phyloP scores from a whole-genome alignment of 2,888 invertebrate genomes.

The Drosophila acutilabella region DNA sequence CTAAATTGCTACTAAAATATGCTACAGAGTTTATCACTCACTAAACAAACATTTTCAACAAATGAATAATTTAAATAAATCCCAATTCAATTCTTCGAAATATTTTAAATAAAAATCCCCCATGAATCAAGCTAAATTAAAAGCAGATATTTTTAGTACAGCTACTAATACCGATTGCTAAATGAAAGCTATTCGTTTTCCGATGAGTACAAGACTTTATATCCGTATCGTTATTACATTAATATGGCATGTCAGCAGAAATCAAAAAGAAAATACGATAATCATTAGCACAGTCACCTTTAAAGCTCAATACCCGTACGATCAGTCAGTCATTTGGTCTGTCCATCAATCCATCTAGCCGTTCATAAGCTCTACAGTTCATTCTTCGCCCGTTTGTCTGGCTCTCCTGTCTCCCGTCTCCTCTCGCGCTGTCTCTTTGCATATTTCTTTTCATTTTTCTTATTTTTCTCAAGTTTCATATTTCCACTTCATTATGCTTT shows the following conservation, averaged over 20 bases:
- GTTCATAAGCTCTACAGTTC: constrained; percentile 11
- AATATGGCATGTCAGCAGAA: constrained; percentile 29
- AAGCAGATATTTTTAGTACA: constrained; percentile 13
- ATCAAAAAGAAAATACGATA: not conserved
- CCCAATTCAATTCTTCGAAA: not conserved
- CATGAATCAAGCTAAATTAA: constrained; percentile 7
- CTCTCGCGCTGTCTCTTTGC: constrained; percentile 17
- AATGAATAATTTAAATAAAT: constrained; percentile 10
- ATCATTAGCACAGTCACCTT: constrained; percentile 37
- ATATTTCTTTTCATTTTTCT: constrained; percentile 14
- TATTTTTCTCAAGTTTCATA: constrained; percentile 68
- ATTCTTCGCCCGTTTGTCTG: constrained; percentile 41
- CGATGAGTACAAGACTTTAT: constrained; percentile 11
- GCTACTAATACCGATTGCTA: constrained; percentile 12
- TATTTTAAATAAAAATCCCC: not conserved
- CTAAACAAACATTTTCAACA: not conserved
- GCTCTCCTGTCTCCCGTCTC: too few species aligned
- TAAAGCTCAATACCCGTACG: constrained; percentile 14
- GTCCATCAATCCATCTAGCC: constrained; percentile 14
- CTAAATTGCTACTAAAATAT: not conserved
- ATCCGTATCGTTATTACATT: constrained; percentile 18
- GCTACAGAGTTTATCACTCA: not conserved
- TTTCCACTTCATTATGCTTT: constrained; percentile 79
- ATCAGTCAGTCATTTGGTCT: not conserved
- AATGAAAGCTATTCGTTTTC: constrained; percentile 26